phyloP scores from a whole-genome alignment of 2,797 vertebrate species.

The Micrastur ruficollis region DNA sequence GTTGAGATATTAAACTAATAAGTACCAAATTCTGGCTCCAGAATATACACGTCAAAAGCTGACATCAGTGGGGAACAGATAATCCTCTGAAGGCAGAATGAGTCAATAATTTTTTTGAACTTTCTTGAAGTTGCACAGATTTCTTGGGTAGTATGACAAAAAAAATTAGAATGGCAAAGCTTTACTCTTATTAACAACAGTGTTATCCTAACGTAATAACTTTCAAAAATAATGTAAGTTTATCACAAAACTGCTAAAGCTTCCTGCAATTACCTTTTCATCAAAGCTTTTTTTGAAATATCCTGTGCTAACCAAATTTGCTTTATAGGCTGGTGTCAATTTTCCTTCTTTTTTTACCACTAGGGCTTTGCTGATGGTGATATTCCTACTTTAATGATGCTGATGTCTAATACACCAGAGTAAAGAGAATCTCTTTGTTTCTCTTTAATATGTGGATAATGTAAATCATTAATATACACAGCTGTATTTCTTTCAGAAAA shows the following conservation, averaged over 20 bases:
- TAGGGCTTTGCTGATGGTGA: neutral
- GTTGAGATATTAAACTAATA: slow-evolving; percentile 2
- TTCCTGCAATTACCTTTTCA: neutral
- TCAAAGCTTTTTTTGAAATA: neutral
- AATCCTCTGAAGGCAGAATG: neutral
- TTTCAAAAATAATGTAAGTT: neutral
- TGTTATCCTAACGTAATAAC: neutral
- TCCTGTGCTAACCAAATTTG: neutral
- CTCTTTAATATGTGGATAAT: neutral
- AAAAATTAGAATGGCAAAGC: neutral
- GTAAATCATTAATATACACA: neutral
- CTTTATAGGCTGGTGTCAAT: neutral
- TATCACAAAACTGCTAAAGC: neutral
- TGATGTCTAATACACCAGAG: neutral
- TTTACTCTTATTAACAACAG: neutral
- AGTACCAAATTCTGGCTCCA: neutral
- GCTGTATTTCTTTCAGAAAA: neutral
- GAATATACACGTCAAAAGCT: neutral
- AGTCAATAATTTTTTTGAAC: neutral
- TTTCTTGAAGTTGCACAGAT: neutral
- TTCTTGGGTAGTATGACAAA: neutral
- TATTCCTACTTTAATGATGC: neutral
- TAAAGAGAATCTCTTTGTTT: neutral
- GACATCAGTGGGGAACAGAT: neutral
- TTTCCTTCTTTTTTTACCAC: neutral